These are phyloP conservation scores for Meghimatium bilineatum DNA, from an alignment of 2,888 invertebrate species.

Conservation along the genomic window DNA sequence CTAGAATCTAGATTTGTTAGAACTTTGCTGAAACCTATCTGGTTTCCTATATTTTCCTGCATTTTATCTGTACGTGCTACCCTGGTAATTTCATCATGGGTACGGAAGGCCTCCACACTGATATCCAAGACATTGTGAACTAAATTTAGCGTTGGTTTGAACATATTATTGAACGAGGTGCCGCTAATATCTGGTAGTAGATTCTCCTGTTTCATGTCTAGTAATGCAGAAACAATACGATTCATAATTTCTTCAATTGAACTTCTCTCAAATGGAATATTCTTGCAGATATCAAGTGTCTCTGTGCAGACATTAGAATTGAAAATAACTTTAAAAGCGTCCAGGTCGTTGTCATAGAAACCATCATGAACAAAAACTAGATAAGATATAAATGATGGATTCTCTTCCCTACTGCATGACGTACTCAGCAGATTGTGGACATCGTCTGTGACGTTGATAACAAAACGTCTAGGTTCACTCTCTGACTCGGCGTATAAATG, in stretches of 20 bases:
- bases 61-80: background rate
- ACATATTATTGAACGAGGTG: background rate
- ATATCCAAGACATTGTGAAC: background rate
- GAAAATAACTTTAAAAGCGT: conserved; percentile 45
- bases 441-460: conserved; percentile 51
- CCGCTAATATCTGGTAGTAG: background rate
- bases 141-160: background rate
- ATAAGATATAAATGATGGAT: conserved; percentile 22
- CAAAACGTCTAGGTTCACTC: conserved; percentile 51
- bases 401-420: background rate
- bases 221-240: conserved; percentile 20
- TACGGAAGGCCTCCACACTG: background rate
- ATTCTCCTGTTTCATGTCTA: conserved; percentile 22
- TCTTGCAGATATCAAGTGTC: conserved; percentile 10
- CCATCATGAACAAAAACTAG: conserved; percentile 45
- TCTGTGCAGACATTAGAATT: conserved; percentile 46
- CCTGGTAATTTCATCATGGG: conserved; percentile 2
- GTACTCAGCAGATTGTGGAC: conserved; percentile 13
- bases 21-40: background rate
- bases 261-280: conserved; percentile 12
- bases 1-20: background rate
- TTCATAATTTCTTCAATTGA: conserved; percentile 40
- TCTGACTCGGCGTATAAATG: conserved; percentile 46
- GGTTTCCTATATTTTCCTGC: background rate
- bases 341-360: conserved; percentile 38